These are phyloP conservation scores for Pseudochirops cupreus DNA, from an alignment of 2,797 vertebrate genomes.

Conservation along the genomic window DNA sequence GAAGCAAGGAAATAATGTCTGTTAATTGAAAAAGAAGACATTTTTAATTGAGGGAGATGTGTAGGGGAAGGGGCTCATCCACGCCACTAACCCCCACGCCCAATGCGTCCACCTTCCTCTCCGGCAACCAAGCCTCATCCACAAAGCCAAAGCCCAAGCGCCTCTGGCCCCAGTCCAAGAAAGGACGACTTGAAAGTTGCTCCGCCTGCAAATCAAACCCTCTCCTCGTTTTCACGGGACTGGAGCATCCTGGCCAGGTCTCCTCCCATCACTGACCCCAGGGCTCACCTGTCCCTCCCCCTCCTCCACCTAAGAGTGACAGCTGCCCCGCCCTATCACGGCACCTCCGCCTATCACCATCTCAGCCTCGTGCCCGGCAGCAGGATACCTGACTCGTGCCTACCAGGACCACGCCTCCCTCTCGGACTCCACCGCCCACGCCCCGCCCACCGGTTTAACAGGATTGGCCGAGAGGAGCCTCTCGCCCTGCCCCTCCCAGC, in stretches of 20 bases:
- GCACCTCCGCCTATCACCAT: background rate
- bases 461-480: conserved; percentile 46
- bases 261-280: background rate
- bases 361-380: background rate
- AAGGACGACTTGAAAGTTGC: background rate
- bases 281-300: background rate
- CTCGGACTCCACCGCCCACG: background rate
- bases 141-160: background rate
- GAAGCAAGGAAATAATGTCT: background rate
- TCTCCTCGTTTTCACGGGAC: background rate
- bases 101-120: background rate
- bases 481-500: background rate
- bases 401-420: fast-evolving
- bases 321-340: background rate
- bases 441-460: fast-evolving
- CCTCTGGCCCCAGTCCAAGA: background rate
- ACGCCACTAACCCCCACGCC: background rate
- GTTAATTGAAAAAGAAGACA: background rate
- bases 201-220: background rate
- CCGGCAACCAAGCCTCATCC: background rate
- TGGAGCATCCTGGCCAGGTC: background rate
- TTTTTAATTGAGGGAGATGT: background rate
- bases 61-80: background rate
- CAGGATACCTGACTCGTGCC: fast-evolving
- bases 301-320: conserved; percentile 13